Evolutionary conservation across 2,113 vertebrate genomes (phyloP).

Genomic region (Tachuris rubrigastra): DNA sequence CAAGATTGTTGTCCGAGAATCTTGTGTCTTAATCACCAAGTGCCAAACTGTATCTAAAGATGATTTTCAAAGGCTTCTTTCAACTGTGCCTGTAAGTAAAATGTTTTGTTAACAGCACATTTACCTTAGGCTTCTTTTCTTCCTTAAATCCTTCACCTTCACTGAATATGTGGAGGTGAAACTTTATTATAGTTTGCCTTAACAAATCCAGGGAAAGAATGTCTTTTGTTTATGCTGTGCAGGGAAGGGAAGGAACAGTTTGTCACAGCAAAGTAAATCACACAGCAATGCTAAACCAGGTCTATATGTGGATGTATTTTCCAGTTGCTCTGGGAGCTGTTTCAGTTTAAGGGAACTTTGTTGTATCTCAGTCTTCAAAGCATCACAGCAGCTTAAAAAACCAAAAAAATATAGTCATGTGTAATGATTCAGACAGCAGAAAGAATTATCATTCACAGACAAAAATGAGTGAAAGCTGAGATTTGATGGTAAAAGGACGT

Average conservation of each 20-base stretch:
- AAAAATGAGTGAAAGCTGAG: background rate
- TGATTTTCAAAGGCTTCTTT: conserved; percentile 97
- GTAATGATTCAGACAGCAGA: background rate
- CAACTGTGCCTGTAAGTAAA: conserved; percentile 94
- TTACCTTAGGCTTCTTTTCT: background rate
- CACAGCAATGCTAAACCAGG: background rate
- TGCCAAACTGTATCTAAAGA: conserved; percentile 97
- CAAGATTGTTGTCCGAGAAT: conserved; percentile 97
- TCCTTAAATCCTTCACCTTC: background rate
- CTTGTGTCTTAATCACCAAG: conserved; percentile 98
- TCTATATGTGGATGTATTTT: background rate
- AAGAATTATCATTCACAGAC: background rate
- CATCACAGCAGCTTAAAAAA: background rate
- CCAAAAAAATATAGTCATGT: background rate
- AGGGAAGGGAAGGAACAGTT: background rate
- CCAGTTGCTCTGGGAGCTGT: background rate
- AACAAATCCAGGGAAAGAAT: background rate
- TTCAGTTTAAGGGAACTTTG: background rate
- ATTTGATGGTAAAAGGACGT: background rate
- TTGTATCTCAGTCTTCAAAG: background rate
- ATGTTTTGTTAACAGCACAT: conserved; percentile 1
- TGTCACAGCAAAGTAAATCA: background rate
- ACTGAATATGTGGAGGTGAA: background rate
- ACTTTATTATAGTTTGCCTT: background rate
- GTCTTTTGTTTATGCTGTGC: background rate